A percentile compares a stretch with the other conserved stretches of the same genome.
phyloP scores from a whole-genome alignment of 2,888 invertebrate genomes.

The Macaria liturata region DNA sequence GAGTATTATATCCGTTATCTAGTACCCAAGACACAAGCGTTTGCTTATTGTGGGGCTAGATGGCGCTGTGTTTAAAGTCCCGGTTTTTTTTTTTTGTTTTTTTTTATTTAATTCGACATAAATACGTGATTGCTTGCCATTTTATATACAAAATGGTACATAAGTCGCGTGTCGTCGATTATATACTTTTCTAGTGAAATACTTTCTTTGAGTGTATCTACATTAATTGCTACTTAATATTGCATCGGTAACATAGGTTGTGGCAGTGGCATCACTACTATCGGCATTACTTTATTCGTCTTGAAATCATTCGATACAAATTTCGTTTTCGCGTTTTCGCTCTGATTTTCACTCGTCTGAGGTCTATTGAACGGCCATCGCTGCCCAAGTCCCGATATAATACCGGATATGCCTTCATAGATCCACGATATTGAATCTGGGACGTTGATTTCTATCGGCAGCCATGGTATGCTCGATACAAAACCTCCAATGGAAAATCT shows the following conservation, averaged over 20 bases:
- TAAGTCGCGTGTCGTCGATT: too few species aligned
- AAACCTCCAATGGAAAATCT: conserved; percentile 67
- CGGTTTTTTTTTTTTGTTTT: too few species aligned
- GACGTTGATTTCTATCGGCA: conserved; percentile 86
- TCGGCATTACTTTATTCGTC: conserved; percentile 42
- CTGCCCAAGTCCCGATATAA: conserved; percentile 62
- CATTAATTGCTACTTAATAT: background rate
- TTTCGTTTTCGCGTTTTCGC: conserved; percentile 38
- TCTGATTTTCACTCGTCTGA: conserved; percentile 32
- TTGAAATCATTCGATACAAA: conserved; percentile 45
- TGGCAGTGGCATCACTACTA: conserved; percentile 53
- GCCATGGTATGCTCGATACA: conserved; percentile 79
- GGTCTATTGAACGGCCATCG: conserved; percentile 53
- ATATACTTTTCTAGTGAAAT: too few species aligned
- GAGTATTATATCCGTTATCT: too few species aligned
- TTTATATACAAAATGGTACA: too few species aligned
- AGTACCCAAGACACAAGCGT: too few species aligned
- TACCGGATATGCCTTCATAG: conserved; percentile 59
- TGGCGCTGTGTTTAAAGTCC: too few species aligned
- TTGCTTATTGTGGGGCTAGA: too few species aligned
- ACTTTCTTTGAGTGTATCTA: too few species aligned
- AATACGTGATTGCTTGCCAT: too few species aligned
- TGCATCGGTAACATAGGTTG: conserved; percentile 23
- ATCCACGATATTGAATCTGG: conserved; percentile 81
- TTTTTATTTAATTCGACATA: too few species aligned